Evolutionary conservation across 2,113 vertebrate species (phyloP).

Genomic region (Centropristis striata): DNA sequence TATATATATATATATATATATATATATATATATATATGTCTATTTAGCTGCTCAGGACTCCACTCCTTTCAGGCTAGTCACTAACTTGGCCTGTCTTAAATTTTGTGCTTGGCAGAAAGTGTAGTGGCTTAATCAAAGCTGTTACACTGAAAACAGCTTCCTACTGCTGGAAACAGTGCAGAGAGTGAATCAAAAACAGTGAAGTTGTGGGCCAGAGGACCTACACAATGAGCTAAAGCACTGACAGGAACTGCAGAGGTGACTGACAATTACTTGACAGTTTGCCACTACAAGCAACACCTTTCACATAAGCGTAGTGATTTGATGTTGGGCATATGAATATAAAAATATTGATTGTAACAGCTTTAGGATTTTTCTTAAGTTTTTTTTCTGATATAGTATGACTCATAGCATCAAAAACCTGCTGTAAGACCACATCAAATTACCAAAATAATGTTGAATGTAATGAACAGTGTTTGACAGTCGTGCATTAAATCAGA

Average conservation of each 20-base stretch:
- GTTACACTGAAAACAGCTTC: neutral
- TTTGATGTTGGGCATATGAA: neutral
- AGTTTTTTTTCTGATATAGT: neutral
- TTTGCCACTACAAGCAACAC: neutral
- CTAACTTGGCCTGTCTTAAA: neutral
- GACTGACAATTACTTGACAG: neutral
- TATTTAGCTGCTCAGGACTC: neutral
- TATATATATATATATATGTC: no score
- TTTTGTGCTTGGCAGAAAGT: neutral
- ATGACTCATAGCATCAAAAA: neutral
- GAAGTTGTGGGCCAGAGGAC: neutral
- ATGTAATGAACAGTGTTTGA: neutral
- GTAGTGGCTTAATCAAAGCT: neutral
- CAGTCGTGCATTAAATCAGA: no score
- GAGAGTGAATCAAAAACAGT: neutral
- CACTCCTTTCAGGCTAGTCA: neutral
- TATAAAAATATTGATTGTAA: neutral
- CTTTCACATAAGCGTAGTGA: neutral
- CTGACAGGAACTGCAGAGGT: neutral
- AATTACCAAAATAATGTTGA: neutral
- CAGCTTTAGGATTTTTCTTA: neutral
- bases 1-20: no score
- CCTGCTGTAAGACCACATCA: neutral
- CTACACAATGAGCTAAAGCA: neutral
- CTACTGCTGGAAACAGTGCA: neutral